Percentiles rank a stretch among this genome's conserved stretches.
Evolutionary conservation across 2,797 vertebrate genomes (phyloP).

Genomic region (Pseudochromis fuscus): DNA sequence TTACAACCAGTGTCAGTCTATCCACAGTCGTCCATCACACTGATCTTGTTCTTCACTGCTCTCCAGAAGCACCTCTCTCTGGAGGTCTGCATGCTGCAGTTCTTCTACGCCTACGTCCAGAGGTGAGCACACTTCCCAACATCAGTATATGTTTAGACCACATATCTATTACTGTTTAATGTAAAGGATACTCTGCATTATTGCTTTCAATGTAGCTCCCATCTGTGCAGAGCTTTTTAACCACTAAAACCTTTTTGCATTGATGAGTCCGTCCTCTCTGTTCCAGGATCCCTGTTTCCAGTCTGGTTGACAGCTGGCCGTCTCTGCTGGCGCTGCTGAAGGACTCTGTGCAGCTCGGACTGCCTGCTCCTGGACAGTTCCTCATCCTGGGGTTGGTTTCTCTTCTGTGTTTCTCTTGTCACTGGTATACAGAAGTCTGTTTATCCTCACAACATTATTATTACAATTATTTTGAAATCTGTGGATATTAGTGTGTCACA

Average conservation of each 20-base stretch:
- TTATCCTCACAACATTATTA: conserved; percentile 4
- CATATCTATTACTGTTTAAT: neutral
- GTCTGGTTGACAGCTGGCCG: conserved; percentile 96
- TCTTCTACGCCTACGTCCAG: conserved; percentile 98
- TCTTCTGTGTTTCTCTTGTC: conserved; percentile 3
- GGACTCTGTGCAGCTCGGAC: conserved; percentile 94
- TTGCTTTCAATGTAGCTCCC: neutral
- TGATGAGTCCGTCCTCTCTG: neutral
- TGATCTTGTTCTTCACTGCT: neutral
- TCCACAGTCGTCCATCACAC: neutral
- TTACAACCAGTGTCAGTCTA: neutral
- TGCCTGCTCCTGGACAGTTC: conserved; percentile 97
- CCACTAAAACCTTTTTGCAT: neutral
- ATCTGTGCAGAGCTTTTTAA: neutral
- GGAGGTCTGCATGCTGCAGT: conserved; percentile 99
- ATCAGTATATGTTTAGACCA: neutral
- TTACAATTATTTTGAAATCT: no score
- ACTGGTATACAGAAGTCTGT: neutral
- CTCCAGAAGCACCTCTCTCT: conserved; percentile 95
- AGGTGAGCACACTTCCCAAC: conserved; percentile 85
- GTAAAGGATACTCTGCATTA: neutral
- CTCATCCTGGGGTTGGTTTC: conserved; percentile 93
- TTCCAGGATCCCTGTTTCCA: conserved; percentile 93
- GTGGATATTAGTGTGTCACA: neutral
- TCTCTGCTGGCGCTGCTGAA: conserved; percentile 94